phyloP scores from a whole-genome alignment of 2,888 invertebrate species.

The Nesidiocoris tenuis region DNA sequence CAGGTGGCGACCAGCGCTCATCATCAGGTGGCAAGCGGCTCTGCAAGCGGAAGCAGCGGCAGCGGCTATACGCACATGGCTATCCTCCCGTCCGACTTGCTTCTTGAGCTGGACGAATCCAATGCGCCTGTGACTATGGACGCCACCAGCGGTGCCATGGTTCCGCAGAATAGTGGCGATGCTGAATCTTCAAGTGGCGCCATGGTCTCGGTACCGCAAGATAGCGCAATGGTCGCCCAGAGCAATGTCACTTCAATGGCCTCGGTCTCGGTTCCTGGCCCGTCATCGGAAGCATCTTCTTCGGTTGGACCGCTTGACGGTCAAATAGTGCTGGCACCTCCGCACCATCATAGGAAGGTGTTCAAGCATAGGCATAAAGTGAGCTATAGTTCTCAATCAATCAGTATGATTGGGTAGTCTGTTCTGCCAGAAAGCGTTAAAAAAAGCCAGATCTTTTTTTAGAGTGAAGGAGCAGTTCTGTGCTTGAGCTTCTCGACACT shows the following conservation, averaged over 20 bases:
- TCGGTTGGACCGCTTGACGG: constrained; percentile 7
- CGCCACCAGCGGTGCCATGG: constrained; percentile 6
- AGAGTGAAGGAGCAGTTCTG: too few relatives aligned
- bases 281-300: constrained; percentile 2
- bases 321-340: constrained; percentile 34
- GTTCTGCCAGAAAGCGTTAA: not conserved
- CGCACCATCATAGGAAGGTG: constrained; percentile 36
- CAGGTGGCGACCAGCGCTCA: not conserved
- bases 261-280: constrained; percentile 19
- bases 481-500: too few relatives aligned
- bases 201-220: not conserved
- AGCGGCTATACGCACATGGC: not conserved
- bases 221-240: not conserved
- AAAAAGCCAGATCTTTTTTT: too few relatives aligned
- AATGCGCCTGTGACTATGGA: not conserved
- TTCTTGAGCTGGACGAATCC: not conserved
- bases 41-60: not conserved
- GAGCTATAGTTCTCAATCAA: too few relatives aligned
- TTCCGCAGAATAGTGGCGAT: constrained; percentile 5
- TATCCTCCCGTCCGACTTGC: not conserved
- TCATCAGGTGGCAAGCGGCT: not conserved
- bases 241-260: constrained; percentile 4
- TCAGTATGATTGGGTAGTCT: too few relatives aligned
- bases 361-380: constrained; percentile 37
- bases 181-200: constrained; percentile 1